Base-by-base conservation (phyloP, 2,888 invertebrate species). In the Ferdinandea cuprea region DNA sequence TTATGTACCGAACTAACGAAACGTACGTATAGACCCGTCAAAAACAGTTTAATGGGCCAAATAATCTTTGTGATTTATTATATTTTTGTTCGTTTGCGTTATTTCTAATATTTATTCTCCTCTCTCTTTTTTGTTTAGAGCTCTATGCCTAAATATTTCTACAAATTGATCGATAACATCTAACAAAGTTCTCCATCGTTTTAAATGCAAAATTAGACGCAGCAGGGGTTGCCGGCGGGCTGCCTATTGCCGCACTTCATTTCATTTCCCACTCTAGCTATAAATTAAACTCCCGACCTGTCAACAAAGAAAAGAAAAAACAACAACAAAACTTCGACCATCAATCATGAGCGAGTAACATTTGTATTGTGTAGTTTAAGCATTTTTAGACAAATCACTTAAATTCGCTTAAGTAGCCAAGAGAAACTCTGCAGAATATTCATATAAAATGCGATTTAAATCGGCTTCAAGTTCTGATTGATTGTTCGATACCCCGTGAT, bases 341-440 rank as follows among this genome's bases (percentile, higher is more conserved):
- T 80, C 68, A 69, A 80, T 80, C 69, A 69, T 63, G 25, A n/a
- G 7, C 58, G 25, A n/a, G 7, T 1, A 28, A 79, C 59, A 54
- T 44, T 74, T 9, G 48, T 65, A 56, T 46, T 54, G 61, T 35
- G 52, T n/a, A 52, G 42, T 15, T 40, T 21, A 68, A 48, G 72
- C 72, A 63, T 63, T n/a, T 69, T 44, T 46, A 76, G 65, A 71
- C 80, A 81, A 81, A 71, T 81, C 80, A 81, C 46, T 76, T 81
- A 65, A 52, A 68, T 65, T 58, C 17, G 58, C 25, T 52, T 71
- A 65, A 71, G 76, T 65, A 63, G 44, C 40, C 25, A 58, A 50
- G 66, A 54, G 37, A n/a, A n/a, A n/a, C n/a, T n/a, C 63, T 48
- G 61, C 68, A 28, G 46, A 13, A 48, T 15, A 50, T 52, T 65